phyloP scores from a whole-genome alignment of 2,113 vertebrate species.

The Orthonyx spaldingii region DNA sequence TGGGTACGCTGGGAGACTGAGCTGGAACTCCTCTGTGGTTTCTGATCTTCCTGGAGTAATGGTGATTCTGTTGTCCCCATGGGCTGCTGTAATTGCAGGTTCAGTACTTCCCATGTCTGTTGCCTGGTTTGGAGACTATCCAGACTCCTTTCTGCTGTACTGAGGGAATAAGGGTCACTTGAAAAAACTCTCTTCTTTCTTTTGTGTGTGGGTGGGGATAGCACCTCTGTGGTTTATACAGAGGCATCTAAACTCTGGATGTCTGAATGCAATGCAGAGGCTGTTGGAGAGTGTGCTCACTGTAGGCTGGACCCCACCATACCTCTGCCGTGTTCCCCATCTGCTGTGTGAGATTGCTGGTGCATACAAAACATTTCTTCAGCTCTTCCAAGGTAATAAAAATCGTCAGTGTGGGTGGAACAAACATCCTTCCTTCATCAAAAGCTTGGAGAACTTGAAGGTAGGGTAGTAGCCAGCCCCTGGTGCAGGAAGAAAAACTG shows the following conservation, averaged over 20 bases:
- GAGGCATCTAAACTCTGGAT: neutral
- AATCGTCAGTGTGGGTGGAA: neutral
- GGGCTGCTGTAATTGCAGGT: neutral
- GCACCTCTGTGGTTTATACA: neutral
- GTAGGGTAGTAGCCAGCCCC: neutral
- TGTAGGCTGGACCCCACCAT: fast-evolving
- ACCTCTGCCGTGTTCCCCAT: fast-evolving
- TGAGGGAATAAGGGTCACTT: neutral
- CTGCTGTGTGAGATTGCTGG: fast-evolving
- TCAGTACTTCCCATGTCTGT: neutral
- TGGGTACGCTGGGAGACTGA: neutral
- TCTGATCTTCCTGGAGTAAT: neutral
- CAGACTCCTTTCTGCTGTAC: neutral
- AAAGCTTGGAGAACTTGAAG: neutral
- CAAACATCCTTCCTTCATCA: neutral
- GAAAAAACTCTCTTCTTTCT: neutral
- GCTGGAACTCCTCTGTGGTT: neutral
- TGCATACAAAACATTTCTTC: neutral
- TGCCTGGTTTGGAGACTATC: neutral
- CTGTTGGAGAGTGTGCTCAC: fast-evolving
- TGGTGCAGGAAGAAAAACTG: neutral
- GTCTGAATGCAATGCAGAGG: neutral
- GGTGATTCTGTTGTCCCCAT: neutral
- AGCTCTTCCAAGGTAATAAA: neutral
- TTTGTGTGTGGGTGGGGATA: fast-evolving